phyloP scores from a whole-genome alignment of 2,888 invertebrate genomes.

The Oconnorella tubifera region DNA sequence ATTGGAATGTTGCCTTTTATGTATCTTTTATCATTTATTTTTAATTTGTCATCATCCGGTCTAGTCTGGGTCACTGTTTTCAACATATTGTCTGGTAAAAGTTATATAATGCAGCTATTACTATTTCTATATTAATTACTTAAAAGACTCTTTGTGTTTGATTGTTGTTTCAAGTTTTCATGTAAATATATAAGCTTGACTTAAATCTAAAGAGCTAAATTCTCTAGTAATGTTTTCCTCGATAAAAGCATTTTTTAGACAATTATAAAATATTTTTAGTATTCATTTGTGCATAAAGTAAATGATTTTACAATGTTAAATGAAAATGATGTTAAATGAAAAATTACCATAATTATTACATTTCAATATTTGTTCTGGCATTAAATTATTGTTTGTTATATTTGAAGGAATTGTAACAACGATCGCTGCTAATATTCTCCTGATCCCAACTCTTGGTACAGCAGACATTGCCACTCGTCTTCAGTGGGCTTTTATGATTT shows the following conservation, averaged over 20 bases:
- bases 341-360: not conserved
- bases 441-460: constrained; percentile 64
- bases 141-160: no score
- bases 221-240: not conserved
- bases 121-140: not conserved
- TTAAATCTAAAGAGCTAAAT: no score
- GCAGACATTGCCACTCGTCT: constrained; percentile 63
- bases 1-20: constrained; percentile 65
- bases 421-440: constrained; percentile 67
- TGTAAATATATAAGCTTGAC: no score
- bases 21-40: constrained; percentile 68
- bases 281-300: no score
- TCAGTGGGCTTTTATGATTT: constrained; percentile 66
- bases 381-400: not conserved
- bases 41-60: constrained; percentile 71
- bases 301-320: not conserved
- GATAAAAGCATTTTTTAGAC: no score
- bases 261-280: no score
- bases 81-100: constrained; percentile 72
- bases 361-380: no score
- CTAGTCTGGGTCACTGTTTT: constrained; percentile 71
- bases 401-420: constrained; percentile 68
- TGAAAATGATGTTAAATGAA: not conserved
- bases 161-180: no score
- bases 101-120: no score